Conservation (phyloP, 2,113 vertebrate species). For the Pangasianodon gigas region DNA sequence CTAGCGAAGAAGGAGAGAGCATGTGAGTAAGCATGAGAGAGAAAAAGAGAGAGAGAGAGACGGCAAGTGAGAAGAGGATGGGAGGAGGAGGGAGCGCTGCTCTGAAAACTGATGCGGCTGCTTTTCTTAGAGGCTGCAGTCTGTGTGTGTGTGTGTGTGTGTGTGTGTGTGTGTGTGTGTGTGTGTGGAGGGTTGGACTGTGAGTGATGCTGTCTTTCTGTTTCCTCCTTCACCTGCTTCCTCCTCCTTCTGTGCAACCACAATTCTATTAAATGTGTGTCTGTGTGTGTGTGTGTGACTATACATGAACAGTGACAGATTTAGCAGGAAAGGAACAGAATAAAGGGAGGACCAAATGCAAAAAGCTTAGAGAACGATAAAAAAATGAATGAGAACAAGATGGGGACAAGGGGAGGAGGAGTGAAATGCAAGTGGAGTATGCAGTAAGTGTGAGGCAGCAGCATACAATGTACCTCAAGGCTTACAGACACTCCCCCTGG, state of each 20-base stretch:
- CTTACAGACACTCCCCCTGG: slow-evolving; percentile 6
- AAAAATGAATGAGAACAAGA: not conserved
- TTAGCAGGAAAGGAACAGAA: slow-evolving; percentile 10
- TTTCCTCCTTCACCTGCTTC: slow-evolving; percentile 60
- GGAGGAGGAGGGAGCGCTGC: slow-evolving; percentile 59
- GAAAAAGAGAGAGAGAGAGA: slow-evolving; percentile 42
- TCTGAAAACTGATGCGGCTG: slow-evolving; percentile 77
- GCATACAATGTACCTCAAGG: slow-evolving; percentile 34
- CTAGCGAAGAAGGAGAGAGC: slow-evolving; percentile 26
- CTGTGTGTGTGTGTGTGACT: slow-evolving; percentile 4
- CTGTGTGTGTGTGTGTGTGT: slow-evolving; percentile 44
- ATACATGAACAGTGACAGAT: slow-evolving; percentile 17
- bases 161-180: slow-evolving; percentile 37
- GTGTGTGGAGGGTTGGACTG: slow-evolving; percentile 36
- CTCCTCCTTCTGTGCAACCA: slow-evolving; percentile 57
- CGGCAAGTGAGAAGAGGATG: slow-evolving; percentile 33
- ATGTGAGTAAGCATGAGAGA: not conserved
- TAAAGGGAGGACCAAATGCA: not conserved
- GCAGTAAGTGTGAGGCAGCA: slow-evolving; percentile 25
- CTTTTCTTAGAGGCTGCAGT: slow-evolving; percentile 77
- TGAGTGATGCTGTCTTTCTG: slow-evolving; percentile 70
- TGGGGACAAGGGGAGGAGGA: not conserved
- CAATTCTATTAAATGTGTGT: slow-evolving; percentile 57
- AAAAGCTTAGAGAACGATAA: not conserved
- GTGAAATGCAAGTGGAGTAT: slow-evolving; percentile 23